Conservation (phyloP, 2,113 vertebrate species). For the Dasypus novemcinctus region DNA sequence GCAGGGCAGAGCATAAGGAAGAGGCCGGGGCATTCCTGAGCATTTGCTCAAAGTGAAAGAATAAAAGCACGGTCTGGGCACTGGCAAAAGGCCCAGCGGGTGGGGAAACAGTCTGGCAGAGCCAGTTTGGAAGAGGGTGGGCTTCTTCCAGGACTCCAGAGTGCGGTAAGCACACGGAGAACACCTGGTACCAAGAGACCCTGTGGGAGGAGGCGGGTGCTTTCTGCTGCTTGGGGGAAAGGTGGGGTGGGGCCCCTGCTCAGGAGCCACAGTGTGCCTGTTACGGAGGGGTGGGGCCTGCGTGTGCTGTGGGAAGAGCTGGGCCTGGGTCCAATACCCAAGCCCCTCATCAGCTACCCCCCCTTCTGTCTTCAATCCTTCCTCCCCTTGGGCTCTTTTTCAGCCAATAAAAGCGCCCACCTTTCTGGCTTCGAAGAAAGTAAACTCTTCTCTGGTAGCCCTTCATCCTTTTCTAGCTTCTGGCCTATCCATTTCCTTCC, state of each 20-base stretch:
- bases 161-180: background rate
- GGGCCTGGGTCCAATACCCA: too few relatives aligned
- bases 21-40: background rate
- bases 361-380: background rate
- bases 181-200: background rate
- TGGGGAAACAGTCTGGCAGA: background rate
- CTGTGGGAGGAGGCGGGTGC: background rate
- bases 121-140: background rate
- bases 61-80: background rate
- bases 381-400: background rate
- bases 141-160: background rate
- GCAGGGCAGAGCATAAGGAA: background rate
- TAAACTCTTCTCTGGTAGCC: background rate
- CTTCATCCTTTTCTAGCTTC: background rate
- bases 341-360: background rate
- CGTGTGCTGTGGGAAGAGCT: background rate
- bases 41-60: background rate
- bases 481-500: background rate
- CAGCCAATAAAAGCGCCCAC: background rate
- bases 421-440: constrained; percentile 30
- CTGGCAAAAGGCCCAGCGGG: background rate
- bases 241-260: too few relatives aligned
- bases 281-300: background rate
- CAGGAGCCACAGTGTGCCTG: fast-evolving
- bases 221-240: background rate